Evolutionary conservation across 2,797 vertebrate species (phyloP), one percentile per base, ranked within the genome.

Genomic region (Paedocypris micromegethes): DNA sequence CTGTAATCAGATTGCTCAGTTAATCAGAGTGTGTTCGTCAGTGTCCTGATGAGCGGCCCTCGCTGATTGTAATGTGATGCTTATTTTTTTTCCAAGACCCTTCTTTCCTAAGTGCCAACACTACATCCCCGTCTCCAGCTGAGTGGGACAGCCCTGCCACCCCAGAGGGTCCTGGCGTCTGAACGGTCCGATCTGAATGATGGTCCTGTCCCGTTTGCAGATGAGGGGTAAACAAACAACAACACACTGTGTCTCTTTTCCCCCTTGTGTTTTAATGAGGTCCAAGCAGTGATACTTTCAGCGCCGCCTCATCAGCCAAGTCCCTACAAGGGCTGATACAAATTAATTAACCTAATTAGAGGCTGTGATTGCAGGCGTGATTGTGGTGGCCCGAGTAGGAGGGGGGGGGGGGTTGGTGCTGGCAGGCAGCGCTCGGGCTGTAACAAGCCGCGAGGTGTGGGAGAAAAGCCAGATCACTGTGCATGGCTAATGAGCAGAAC

Each of bases 261-360:
- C 9, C 64, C 48, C 42, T 68, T 59, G 73, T 70, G 69, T 72
- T 76, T 70, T 78, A 75, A 73, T 74, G 41, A 74, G 73, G 80
- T 81, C 85, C 71, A 87, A 90, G 89, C 88, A 83, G 90, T 91
- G 91, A 82, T 85, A 89, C 91, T 93, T 90, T 93, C 93, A 93
- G 91, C 90, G 91, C 93, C 93, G 92, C 91, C 91, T 97, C 94
- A 94, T 98, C 95, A 96, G 93, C 92, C 92, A 91, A 90, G 91
- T 96, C 93, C 95, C 96, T 97, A 94, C 85, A 92, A 96, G 95
- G 93, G 93, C 93, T 95, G 93, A 96, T 96, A 96, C 95, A 96
- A 97, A 98, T 98, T 97, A 98, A 98, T 98, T 97, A 98, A 97
- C 93, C 95, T 97, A 97, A 98, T 98, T 98, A 98, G 95, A 93